Base-by-base conservation (phyloP, 2,113 vertebrate species). In the Arothron firmamentum region DNA sequence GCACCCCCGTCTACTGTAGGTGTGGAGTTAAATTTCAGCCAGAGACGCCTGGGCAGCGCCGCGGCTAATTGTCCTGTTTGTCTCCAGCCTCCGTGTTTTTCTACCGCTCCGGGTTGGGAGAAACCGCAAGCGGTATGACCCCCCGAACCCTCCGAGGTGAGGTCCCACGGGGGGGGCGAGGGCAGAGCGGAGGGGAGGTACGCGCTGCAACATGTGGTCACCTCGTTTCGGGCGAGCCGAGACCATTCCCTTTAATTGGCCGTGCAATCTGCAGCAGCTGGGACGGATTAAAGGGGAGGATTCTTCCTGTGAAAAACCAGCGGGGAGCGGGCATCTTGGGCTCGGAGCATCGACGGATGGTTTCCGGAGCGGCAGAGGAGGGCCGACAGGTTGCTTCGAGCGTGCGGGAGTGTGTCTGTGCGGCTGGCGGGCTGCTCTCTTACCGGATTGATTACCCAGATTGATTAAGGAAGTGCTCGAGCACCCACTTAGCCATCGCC, bases 221-320 rank as follows among this genome's bases (percentile, higher is more conserved):
- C 78, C 89, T 92, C 89, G 85, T 93, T 90, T 89, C 82, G 86
- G 78, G 77, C 62, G 72, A 90, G 88, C 88, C 90, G 4, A 91
- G 92, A 92, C 88, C 78, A 87, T 90, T 87, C 88, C 85, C 84
- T 92, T 92, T 94, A 93, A 94, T 92, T 93, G 92, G 84, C 74
- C 28, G 15, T 90, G 79, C 83, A 82, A 79, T 91, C 86, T 85
- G 84, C 88, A 85, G 84, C 93, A 94, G 93, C 93, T 95, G 94
- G 87, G 89, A 90, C 62, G 86, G 86, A 95, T 95, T 95, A 95
- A 75, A 79, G 82, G 78, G 88, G 74, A 70, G 59, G 90, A 88
- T 89, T 90, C 72, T 87, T 87, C 85, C 84, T 85, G 87, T 86
- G 88, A 91, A 91, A 88, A 75, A 84, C 1, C n/a, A 84, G 34